Base-by-base conservation (phyloP, 2,888 invertebrate species). In the Tenthredo mesomela region DNA sequence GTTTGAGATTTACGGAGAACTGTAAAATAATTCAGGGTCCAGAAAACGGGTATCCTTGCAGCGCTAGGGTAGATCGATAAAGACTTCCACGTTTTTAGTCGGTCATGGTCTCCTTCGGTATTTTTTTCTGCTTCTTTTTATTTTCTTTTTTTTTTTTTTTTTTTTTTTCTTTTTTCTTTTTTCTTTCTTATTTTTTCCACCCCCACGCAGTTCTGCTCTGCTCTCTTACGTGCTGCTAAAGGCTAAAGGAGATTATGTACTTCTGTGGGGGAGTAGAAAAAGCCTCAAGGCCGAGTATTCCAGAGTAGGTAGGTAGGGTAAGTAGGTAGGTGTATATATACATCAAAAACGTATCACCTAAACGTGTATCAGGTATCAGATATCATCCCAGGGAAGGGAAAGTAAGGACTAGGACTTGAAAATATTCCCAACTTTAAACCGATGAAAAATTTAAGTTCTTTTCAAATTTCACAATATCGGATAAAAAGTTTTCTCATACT, bases 381-480 rank as follows among this genome's bases (percentile, higher is more conserved):
- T 73, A 73, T 43, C n/a, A n/a, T 43, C 43, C 43, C 9, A 12
- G 18, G 40, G 40, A 10, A 10, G 40, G 40, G 10, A 10, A 10
- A 10, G 40, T 43, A 10, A 21, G n/a, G 71, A 71, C 21, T 6
- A 4, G 43, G 21, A 37, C 15, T 37, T 6, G 61, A 61, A 25
- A 40, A 80, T 80, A 80, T 80, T 61, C 80, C 12, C 10, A 77
- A 61, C 61, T 80, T 80, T 61, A 40, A 37, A 21, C 80, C 61
- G 37, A 29, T n/a, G 50, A 18, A n/a, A 18, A 80, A 80, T 80
- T 61, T 3, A 80, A 80, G 80, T 40, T 37, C 61, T 25, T 40
- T 50, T 80, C 40, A 58, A 80, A 80, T 80, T 80, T 65, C 80
- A 43, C 82, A 70, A 82, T 82, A 82, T 82, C 43, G 82, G 82